Evolutionary conservation across 2,113 vertebrate species (phyloP).

Genomic region (Poicephalus meyeri): DNA sequence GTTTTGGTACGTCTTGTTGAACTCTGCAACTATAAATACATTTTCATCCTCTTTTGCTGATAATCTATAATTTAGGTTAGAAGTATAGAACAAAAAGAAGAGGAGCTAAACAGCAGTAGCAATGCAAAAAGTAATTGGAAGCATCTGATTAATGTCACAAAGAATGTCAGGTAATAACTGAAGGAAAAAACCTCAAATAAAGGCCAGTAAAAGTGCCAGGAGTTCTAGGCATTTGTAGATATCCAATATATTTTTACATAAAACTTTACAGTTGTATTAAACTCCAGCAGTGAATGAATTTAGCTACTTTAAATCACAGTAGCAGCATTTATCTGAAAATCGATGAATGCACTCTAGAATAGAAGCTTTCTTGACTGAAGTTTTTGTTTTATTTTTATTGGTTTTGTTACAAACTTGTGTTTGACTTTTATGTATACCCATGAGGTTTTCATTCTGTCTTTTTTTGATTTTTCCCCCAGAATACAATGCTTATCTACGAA

Average conservation of each 20-base stretch:
- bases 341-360: not conserved
- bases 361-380: not conserved
- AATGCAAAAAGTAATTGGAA: not conserved
- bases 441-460: not conserved
- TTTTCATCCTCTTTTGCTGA: not conserved
- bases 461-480: fast-evolving
- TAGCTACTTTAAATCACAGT: slow-evolving; percentile 8
- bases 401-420: not conserved
- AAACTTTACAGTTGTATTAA: slow-evolving; percentile 44
- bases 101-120: not conserved
- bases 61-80: not conserved
- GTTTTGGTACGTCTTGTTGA: not conserved
- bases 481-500: not conserved
- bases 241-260: slow-evolving; percentile 40
- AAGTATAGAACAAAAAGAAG: not conserved
- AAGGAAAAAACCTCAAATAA: slow-evolving; percentile 23
- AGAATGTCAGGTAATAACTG: not conserved
- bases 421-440: not conserved
- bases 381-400: slow-evolving; percentile 9
- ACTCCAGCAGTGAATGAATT: slow-evolving; percentile 28
- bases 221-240: not conserved
- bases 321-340: not conserved
- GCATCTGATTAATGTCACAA: not conserved
- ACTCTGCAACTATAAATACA: not conserved
- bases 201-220: not conserved